These are phyloP conservation scores for Scaptomyza hsui DNA, from an alignment of 1,140 invertebrate species.

Conservation along the genomic window DNA sequence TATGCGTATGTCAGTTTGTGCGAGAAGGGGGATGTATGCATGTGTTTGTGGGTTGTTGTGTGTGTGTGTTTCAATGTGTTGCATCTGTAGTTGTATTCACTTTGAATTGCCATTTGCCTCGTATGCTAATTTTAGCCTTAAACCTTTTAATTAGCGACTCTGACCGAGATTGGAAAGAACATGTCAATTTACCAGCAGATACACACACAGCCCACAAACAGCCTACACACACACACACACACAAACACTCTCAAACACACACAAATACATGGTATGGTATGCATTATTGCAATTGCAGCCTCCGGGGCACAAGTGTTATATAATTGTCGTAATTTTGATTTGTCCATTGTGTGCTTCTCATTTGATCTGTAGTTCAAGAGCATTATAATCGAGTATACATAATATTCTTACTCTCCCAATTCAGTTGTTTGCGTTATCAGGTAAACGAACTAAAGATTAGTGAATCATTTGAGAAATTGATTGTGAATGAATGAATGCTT, in stretches of 20 bases:
- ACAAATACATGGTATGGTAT: background rate
- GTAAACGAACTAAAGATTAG: conserved; percentile 57
- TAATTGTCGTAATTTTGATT: conserved; percentile 56
- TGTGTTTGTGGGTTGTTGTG: conserved; percentile 1
- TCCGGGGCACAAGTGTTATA: conserved; percentile 40
- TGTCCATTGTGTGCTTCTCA: conserved; percentile 41
- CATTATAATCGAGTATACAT: conserved; percentile 19
- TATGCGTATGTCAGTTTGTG: conserved; percentile 15
- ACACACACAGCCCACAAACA: conserved; percentile 18
- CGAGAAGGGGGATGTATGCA: conserved; percentile 7
- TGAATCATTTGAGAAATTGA: conserved; percentile 50
- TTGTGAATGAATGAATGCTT: conserved; percentile 5
- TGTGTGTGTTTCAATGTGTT: conserved; percentile 21
- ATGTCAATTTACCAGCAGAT: conserved; percentile 58
- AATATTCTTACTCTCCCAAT: background rate
- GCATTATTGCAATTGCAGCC: conserved; percentile 33
- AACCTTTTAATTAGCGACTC: conserved; percentile 80
- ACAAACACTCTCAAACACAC: background rate
- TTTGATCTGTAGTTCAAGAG: conserved; percentile 73
- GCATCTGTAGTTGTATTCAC: conserved; percentile 40
- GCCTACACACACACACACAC: conserved; percentile 7
- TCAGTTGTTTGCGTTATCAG: conserved; percentile 13
- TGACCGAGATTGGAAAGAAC: conserved; percentile 70
- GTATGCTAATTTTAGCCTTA: conserved; percentile 80
- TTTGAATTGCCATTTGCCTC: conserved; percentile 50